Evolutionary conservation across 2,888 invertebrate species (phyloP).

Genomic region (Dolichomitus sp.): DNA sequence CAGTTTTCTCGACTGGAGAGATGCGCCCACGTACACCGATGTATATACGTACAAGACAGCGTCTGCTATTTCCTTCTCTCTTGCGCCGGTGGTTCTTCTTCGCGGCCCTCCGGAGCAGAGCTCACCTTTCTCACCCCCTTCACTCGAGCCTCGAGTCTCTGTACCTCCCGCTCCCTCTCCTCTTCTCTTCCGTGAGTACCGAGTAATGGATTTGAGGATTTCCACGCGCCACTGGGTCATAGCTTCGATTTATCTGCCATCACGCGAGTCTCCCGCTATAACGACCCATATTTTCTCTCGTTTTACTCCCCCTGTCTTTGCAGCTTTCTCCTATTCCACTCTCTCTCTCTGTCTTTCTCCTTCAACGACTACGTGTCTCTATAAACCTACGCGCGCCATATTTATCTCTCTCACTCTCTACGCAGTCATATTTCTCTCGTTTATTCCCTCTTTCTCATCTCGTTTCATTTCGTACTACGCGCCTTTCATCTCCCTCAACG

Average conservation of each 20-base stretch:
- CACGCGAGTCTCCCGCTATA: constrained; percentile 44
- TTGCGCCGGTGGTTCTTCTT: constrained; percentile 4
- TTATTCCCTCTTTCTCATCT: constrained; percentile 32
- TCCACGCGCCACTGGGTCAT: constrained; percentile 61
- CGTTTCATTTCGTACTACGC: constrained; percentile 22
- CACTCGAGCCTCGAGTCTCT: constrained; percentile 1
- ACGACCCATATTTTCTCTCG: constrained; percentile 64
- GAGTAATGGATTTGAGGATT: constrained; percentile 67
- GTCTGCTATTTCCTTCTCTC: constrained; percentile 9
- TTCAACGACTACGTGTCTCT: not conserved
- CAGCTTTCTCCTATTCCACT: not conserved
- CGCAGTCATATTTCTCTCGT: not conserved
- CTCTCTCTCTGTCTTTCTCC: not conserved
- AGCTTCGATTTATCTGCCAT: constrained; percentile 68
- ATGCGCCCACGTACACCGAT: constrained; percentile 23
- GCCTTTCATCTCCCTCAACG: constrained; percentile 34
- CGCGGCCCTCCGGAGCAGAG: constrained; percentile 22
- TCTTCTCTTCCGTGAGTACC: constrained; percentile 50
- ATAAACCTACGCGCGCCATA: not conserved
- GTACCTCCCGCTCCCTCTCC: constrained; percentile 16
- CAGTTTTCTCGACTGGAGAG: constrained; percentile 47
- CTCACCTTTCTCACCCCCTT: constrained; percentile 48
- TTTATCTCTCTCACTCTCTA: constrained; percentile 5
- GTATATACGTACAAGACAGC: constrained; percentile 6
- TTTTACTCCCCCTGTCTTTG: constrained; percentile 22